Evolutionary conservation across 2,113 vertebrate genomes (phyloP), one percentile per base, ranked within the genome.

Genomic region (Hypanus sabinus): DNA sequence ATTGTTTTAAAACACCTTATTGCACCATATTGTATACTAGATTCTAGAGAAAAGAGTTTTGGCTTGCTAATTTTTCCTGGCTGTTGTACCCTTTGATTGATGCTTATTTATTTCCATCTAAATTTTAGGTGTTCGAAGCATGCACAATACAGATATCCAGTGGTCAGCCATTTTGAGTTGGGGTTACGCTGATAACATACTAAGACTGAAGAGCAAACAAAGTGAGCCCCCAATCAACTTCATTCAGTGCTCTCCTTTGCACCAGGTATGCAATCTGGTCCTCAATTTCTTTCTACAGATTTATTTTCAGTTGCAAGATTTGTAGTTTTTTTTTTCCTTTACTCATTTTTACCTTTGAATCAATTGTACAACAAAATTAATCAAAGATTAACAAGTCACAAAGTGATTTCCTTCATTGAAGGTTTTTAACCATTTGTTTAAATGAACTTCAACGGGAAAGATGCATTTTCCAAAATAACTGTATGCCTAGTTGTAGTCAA

Each of bases 161-260:
- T 99, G 99, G 99, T 99, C 99, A 0, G 99, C 99, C 14, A 99
- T 99, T 95, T 96, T 99, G 95, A 99, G 99, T 96, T 99, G 99
- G 99, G 98, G 98, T 0, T 99, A 99, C 27, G 97, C 97, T 0
- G 99, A 99, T 95, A 99, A 99, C 96, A 98, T 98, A 94, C 95
- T 99, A 94, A 96, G 99, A 77, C 95, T 99, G 95, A 99, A 99
- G 95, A 99, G 99, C 96, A 99, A 99, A 94, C 99, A 99, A 94
- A 99, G 98, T 93, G 99, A 99, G 94, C 99, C 99, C 0, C 98
- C 99, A 12, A 96, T 99, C 87, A 99, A 98, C 95, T 99, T 99
- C 94, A 98, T 99, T 94, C 99, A 99, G 96, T 98, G 99, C 94
- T 99, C 98, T 9, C 98, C 98, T 6, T 97, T 99, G 85, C 97